Percentiles rank a stretch among this genome's conserved stretches.
Evolutionary conservation across 1,140 invertebrate genomes (phyloP).

Genomic region (Neotoxoptera formosana): DNA sequence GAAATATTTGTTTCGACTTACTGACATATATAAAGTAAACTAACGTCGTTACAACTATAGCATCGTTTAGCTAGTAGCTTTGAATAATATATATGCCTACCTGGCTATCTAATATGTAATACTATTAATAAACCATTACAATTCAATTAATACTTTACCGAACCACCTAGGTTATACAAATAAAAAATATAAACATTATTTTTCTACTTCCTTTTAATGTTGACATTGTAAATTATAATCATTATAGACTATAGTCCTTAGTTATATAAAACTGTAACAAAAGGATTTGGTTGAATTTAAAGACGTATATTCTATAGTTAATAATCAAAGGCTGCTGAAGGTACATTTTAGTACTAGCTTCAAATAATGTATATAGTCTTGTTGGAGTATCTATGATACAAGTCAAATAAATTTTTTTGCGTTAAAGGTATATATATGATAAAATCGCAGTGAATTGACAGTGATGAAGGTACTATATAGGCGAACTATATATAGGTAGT

Average conservation of each 20-base stretch:
- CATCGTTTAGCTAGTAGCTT: background rate
- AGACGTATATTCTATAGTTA: background rate
- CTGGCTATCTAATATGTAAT: background rate
- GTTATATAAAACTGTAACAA: background rate
- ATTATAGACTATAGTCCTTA: too few relatives aligned
- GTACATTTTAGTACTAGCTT: too few relatives aligned
- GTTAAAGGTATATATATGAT: background rate
- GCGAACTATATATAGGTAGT: too few relatives aligned
- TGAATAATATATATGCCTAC: background rate
- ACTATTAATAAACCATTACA: background rate
- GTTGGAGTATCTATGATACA: background rate
- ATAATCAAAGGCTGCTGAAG: background rate
- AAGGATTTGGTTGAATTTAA: background rate
- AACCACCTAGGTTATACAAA: background rate
- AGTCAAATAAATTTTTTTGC: background rate
- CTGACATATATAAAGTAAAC: background rate
- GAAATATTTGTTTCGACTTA: constrained; percentile 3
- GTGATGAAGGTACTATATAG: background rate
- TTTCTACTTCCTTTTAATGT: background rate
- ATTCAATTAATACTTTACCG: background rate
- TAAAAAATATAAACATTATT: background rate
- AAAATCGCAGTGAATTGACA: background rate
- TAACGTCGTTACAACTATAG: background rate
- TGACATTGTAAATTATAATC: background rate
- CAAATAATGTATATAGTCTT: background rate